Base-by-base conservation (phyloP, 2,888 invertebrate species). In the Thereva nobilitata region DNA sequence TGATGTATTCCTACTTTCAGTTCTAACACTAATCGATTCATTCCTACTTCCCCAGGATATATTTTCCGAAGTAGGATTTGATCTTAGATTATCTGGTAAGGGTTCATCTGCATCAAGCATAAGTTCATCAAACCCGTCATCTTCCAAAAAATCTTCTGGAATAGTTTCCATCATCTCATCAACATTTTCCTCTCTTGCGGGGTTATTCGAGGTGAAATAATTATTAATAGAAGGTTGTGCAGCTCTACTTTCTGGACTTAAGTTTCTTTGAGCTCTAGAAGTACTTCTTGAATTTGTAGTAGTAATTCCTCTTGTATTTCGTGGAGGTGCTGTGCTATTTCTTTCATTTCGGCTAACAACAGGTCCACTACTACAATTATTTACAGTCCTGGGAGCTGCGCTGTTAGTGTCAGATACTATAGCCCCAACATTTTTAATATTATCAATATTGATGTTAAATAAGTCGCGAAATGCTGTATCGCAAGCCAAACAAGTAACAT, bases 401-500 rank as follows among this genome's bases (percentile, higher is more conserved):
- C 42, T 34, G 69, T 72, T 55, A 70, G 74, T 23, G 57, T 69
- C 50, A 56, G 68, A 49, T 1, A 80, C 79, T 68, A 80, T 80
- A 9, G 73, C 70, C 0, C 80, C 80, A 9, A 76, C 73, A 23
- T 69, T 71, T 57, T 79, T 80, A 1, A 81, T 78, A 40, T 72
- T 72, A 37, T 79, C 80, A 41, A 75, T 50, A 72, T 78, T 79
- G 23, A 81, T 78, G 65, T 79, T 74, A 7, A 81, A 80, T 0
- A 75, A 72, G 64, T 76, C 72, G 2, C 78, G 76, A 64, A 81
- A 78, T 37, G 75, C 73, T 2, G 67, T 68, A 71, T 81, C 81
- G 68, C 81, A 81, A 5, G 73, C 75, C 49, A 81, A 65, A 52
- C 81, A 81, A 4, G 75, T 78, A 67, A 74, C 78, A 67, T 81